Conservation (phyloP, 2,797 vertebrate species). For the Mareca penelope region DNA sequence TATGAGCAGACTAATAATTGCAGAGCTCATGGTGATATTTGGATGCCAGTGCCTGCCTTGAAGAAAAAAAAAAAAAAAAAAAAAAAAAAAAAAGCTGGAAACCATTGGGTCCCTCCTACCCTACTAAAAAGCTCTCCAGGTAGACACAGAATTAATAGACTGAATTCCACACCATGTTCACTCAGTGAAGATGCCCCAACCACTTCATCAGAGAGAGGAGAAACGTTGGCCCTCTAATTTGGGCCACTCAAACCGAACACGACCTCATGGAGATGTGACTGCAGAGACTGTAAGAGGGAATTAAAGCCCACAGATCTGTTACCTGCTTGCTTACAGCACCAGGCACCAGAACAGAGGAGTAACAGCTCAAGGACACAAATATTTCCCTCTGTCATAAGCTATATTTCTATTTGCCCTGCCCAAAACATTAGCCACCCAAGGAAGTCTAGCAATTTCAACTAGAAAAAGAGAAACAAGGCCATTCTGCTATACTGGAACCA, state of each 20-base stretch:
- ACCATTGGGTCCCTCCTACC: not conserved
- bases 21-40: no score
- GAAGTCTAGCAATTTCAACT: not conserved
- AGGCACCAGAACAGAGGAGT: not conserved
- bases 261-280: not conserved
- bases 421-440: not conserved
- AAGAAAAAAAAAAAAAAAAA: not conserved
- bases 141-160: not conserved
- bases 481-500: not conserved
- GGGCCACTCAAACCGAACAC: not conserved
- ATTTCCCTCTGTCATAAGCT: rapidly evolving
- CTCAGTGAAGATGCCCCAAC: not conserved
- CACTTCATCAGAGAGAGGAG: rapidly evolving
- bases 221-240: not conserved
- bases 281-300: not conserved
- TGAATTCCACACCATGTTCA: not conserved
- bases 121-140: not conserved
- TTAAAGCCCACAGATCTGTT: not conserved
- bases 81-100: not conserved
- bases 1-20: no score
- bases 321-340: not conserved
- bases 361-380: not conserved
- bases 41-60: not conserved
- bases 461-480: not conserved
- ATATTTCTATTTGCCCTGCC: not conserved